Conservation (phyloP, 2,797 vertebrate species). For the Paedocypris micromegethes region DNA sequence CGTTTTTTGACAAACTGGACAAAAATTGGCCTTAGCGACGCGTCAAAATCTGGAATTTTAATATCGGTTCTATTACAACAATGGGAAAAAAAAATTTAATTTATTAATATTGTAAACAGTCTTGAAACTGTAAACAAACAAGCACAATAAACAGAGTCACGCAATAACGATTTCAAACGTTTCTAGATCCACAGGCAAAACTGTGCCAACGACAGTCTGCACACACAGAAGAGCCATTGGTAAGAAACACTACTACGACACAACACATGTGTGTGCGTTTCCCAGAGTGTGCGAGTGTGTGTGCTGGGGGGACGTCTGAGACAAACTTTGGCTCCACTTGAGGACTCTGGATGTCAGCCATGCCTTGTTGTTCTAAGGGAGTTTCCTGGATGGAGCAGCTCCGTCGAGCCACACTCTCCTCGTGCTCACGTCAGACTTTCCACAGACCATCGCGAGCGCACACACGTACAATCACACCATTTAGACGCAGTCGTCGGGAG, state of each 20-base stretch:
- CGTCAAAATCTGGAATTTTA: too few species aligned
- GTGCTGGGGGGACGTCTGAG: conserved; percentile 27
- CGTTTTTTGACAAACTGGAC: too few species aligned
- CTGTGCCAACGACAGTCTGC: conserved; percentile 14
- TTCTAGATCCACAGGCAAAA: too few species aligned
- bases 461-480: conserved; percentile 72
- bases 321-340: conserved; percentile 44
- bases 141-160: too few species aligned
- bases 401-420: conserved; percentile 55
- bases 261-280: conserved; percentile 25
- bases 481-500: conserved; percentile 72
- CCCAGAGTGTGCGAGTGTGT: conserved; percentile 7
- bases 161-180: too few species aligned
- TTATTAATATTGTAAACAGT: too few species aligned
- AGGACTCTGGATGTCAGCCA: conserved; percentile 69
- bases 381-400: conserved; percentile 58
- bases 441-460: conserved; percentile 59
- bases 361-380: conserved; percentile 76
- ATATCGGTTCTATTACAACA: too few species aligned
- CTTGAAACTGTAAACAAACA: too few species aligned
- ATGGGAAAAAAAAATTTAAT: too few species aligned
- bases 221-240: conserved; percentile 11
- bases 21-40: too few species aligned
- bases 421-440: conserved; percentile 75
- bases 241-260: conserved; percentile 5